Evolutionary conservation across 1,140 invertebrate species (phyloP).

Genomic region (Adelges cooleyi): DNA sequence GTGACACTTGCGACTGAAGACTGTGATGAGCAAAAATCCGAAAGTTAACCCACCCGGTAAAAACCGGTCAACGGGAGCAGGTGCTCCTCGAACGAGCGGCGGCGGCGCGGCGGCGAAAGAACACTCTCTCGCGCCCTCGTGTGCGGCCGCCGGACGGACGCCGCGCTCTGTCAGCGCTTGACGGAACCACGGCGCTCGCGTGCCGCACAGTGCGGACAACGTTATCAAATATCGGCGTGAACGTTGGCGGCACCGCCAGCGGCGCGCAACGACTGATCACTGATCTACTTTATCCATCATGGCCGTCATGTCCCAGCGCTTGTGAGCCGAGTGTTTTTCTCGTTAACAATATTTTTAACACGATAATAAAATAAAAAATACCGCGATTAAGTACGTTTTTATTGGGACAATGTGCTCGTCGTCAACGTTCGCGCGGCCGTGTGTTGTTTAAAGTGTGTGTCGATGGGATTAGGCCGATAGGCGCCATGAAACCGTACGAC

Average conservation of each 20-base stretch:
- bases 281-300: slow-evolving; percentile 26
- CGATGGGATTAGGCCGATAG: neutral
- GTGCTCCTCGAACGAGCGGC: neutral
- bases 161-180: too few species aligned
- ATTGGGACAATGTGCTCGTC: neutral
- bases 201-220: too few species aligned
- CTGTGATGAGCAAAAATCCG: slow-evolving; percentile 15
- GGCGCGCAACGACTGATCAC: neutral
- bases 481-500: slow-evolving; percentile 30
- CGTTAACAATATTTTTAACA: slow-evolving; percentile 8
- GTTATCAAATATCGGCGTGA: too few species aligned
- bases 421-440: neutral
- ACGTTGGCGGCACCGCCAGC: neutral
- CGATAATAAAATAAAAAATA: neutral
- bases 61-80: slow-evolving; percentile 5
- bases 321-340: slow-evolving; percentile 6
- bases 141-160: too few species aligned
- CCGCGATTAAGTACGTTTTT: too few species aligned
- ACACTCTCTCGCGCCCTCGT: too few species aligned
- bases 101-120: neutral
- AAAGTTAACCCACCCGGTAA: slow-evolving; percentile 13
- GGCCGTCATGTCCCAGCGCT: slow-evolving; percentile 11
- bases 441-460: neutral
- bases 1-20: slow-evolving; percentile 2
- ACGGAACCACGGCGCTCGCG: too few species aligned